Evolutionary conservation across 1,140 invertebrate species (phyloP), one percentile per base, ranked within the genome.

Genomic region (Paramacrobiotus metropolitanus): DNA sequence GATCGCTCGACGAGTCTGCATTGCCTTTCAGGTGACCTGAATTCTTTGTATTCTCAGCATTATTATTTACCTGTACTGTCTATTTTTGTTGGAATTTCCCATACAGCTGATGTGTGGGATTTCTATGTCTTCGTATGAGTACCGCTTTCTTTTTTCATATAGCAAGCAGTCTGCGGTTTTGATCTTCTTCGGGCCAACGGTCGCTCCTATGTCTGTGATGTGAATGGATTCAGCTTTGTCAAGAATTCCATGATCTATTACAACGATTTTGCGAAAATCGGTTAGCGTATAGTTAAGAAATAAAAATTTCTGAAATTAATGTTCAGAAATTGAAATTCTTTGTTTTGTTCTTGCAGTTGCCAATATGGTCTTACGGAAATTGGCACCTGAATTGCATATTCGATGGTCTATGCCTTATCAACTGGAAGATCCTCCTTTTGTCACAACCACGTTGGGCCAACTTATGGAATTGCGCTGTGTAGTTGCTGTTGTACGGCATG

Each of bases 231-330:
- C 73, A 96, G 90, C 71, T 99, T 99, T 76, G 95, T 99, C 3
- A 99, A 99, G 71, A 98, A 95, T 72, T 97, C 93, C 0, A 91
- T 88, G 70, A 99, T 99, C 71, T 99, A 99, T 76, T 99, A 99
- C 71, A 94, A 99, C 73, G 95, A 99, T 71, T 97, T 91, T 74
- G 90, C 93, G 2, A 93, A 94, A 74, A 97, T 99, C 62, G 75
- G 98, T 18, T 76, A 75, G 67, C 76, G 70, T 65, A 75, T 63
- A n/a, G 65, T 71, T 31, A 59, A 71, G 30, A 55, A 68, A 3
- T 59, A 65, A n/a, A 61, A 29, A 18, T 15, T 45, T 40, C 18
- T 45, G 21, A 61, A 0, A 0, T 40, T 62, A 69, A 40, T 66
- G 66, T 4, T 66, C 62, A 20, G 60, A 40, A 15, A 62, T 69